phyloP scores from a whole-genome alignment of 2,888 invertebrate genomes.

The Brenthis hecate region DNA sequence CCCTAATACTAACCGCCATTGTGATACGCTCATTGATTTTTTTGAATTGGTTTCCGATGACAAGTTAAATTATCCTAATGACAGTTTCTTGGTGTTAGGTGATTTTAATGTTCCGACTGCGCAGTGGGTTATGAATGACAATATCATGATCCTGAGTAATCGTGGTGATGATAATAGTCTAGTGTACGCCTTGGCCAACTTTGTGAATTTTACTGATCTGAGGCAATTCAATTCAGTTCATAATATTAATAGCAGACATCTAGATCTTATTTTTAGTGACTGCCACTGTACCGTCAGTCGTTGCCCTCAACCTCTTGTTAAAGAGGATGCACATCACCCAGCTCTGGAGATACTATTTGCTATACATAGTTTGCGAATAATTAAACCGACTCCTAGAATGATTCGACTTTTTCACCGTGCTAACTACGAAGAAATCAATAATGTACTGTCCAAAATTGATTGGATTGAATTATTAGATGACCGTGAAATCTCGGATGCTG shows the following conservation, averaged over 20 bases:
- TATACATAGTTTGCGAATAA: too few species aligned
- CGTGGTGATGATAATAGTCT: background rate
- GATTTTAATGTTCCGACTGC: conserved; percentile 6
- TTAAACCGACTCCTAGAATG: too few species aligned
- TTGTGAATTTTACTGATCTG: conserved; percentile 5
- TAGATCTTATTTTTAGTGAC: too few species aligned
- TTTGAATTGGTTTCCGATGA: conserved; percentile 9
- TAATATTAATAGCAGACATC: background rate
- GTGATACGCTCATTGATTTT: conserved; percentile 1
- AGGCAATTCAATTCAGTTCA: conserved; percentile 1
- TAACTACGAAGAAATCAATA: too few species aligned
- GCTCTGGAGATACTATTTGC: too few species aligned
- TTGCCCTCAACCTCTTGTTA: too few species aligned
- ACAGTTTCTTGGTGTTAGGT: conserved; percentile 6
- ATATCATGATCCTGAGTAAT: background rate
- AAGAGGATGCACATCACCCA: too few species aligned
- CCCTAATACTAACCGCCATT: background rate
- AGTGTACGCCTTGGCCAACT: background rate
- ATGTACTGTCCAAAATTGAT: too few species aligned
- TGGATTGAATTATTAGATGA: too few species aligned
- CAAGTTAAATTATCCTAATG: background rate
- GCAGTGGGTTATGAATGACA: background rate
- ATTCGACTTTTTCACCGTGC: too few species aligned
- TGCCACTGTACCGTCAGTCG: too few species aligned
- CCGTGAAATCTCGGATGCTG: too few species aligned